phyloP scores from a whole-genome alignment of 2,797 vertebrate genomes.

The Melopsittacus undulatus region DNA sequence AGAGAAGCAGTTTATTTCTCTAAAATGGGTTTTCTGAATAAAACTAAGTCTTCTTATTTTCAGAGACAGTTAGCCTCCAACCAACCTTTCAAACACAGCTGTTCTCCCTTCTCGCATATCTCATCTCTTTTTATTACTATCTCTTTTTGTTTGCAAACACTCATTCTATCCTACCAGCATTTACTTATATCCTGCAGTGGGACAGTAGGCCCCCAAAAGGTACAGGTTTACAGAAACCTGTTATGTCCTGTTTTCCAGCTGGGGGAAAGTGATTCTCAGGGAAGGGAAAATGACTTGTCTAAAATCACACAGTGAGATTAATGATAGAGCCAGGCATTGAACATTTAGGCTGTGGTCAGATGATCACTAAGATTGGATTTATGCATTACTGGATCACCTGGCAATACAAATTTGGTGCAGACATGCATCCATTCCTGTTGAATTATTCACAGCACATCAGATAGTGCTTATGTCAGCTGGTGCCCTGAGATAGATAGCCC shows the following conservation, averaged over 20 bases:
- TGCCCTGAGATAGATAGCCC: neutral
- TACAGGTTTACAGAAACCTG: neutral
- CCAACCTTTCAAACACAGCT: neutral
- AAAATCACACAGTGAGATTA: conserved; percentile 44
- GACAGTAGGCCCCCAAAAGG: neutral
- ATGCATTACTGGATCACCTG: conserved; percentile 37
- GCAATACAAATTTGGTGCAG: conserved; percentile 31
- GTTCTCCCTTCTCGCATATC: neutral
- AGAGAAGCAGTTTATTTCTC: neutral
- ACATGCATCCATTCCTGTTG: neutral
- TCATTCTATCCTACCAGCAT: neutral
- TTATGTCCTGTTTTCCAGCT: conserved; percentile 21
- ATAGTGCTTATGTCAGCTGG: neutral
- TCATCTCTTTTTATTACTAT: neutral
- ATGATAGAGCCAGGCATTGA: neutral
- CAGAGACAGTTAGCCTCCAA: neutral
- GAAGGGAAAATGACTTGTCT: conserved; percentile 42
- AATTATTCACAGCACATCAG: conserved; percentile 24
- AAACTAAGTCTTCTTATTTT: neutral
- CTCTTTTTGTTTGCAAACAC: neutral
- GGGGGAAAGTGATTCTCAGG: conserved; percentile 14
- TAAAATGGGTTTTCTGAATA: neutral
- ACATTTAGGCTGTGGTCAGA: conserved; percentile 26
- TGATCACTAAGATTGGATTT: conserved; percentile 25
- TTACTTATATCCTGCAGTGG: neutral